phyloP scores from a whole-genome alignment of 2,888 invertebrate genomes.

The Rhaphigaster nebulosa region DNA sequence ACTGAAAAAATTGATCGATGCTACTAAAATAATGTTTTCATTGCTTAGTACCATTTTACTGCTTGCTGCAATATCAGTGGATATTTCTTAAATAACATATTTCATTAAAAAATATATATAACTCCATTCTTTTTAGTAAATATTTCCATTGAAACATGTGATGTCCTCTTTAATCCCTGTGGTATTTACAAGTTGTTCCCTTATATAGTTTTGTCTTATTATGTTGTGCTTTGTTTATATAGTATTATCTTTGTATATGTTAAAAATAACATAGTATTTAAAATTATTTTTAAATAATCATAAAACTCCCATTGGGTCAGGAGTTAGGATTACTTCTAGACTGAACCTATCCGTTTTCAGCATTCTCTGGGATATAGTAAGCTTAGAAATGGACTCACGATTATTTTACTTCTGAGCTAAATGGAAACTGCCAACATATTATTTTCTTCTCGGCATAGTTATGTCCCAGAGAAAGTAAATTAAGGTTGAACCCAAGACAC shows the following conservation, averaged over 20 bases:
- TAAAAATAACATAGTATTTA: too few species aligned
- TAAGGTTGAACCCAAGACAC: too few species aligned
- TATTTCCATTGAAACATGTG: not conserved
- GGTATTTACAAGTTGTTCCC: not conserved
- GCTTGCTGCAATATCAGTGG: not conserved
- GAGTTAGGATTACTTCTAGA: too few species aligned
- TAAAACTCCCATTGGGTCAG: too few species aligned
- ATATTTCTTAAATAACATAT: not conserved
- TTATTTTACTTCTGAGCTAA: too few species aligned
- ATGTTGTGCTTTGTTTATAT: not conserved
- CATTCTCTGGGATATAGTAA: too few species aligned
- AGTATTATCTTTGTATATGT: not conserved
- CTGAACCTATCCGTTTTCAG: too few species aligned
- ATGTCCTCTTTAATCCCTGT: not conserved
- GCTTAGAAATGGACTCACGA: too few species aligned
- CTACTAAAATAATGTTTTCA: conserved; percentile 12
- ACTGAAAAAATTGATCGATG: not conserved
- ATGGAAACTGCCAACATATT: too few species aligned
- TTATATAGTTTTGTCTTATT: not conserved
- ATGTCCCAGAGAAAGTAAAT: too few species aligned
- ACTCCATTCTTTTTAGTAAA: not conserved
- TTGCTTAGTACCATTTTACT: not conserved
- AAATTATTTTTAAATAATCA: too few species aligned
- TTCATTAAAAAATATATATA: not conserved
- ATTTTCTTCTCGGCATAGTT: too few species aligned